Base-by-base conservation (phyloP, 2,888 invertebrate genomes). In the Agonopterix alstromeriana region DNA sequence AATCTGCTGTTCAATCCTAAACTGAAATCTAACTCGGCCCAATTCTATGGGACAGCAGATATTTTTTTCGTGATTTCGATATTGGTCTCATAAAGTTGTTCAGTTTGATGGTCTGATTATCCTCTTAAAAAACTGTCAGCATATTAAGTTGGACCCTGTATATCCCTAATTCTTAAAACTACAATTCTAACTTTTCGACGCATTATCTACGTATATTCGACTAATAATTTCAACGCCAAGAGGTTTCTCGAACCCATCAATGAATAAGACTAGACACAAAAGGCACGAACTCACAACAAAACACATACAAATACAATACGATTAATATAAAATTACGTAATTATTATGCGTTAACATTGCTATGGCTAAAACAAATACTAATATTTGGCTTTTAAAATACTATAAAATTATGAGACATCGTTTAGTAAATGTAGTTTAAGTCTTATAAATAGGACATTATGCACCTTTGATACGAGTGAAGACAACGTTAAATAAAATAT, bases 321-420 rank as follows among this genome's bases (percentile, higher is more conserved):
- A 9, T 38, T 38, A 38, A 38, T 38, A 9, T n/a, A 3, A 38
- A n/a, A n/a, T 5, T 38, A 38, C 38, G n/a, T 38, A 38, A 38
- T n/a, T n/a, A n/a, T 38, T 14, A 46, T 17, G 40, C 27, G 10
- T 27, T 27, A 43, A n/a, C 14, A 10, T 11, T n/a, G n/a, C 11
- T 44, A 42, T 10, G 11, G 44, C 48, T 43, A 40, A 69, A 55
- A 66, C 64, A 73, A 56, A 75, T 72, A 73, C 69, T 77, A 73
- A 65, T 77, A 78, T 79, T 78, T 79, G 79, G 80, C 70, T 65
- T 69, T 54, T 59, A 70, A 64, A 75, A 77, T 78, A 77, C 73
- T 77, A 73, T 61, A 27, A 27, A 27, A 27, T 27, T 27, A 27
- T 5, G 27, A 27, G 27, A 27, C 27, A 27, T 27, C 27, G 5